phyloP scores from a whole-genome alignment of 2,888 invertebrate genomes.

The Zygogramma bicolorata region DNA sequence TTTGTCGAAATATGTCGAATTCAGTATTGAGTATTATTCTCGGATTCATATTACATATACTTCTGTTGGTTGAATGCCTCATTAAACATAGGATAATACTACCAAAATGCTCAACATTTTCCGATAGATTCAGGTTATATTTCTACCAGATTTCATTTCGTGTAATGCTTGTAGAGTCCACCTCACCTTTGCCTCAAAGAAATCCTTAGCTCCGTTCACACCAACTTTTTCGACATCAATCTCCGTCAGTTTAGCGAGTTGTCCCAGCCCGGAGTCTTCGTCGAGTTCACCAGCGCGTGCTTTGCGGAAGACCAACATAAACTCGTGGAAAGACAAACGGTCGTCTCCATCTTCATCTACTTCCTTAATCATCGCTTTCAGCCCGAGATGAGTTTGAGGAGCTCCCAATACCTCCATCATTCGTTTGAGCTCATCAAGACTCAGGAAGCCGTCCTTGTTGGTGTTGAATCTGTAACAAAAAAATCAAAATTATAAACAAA shows the following conservation, averaged over 20 bases:
- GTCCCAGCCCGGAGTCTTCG: constrained; percentile 87
- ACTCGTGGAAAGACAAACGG: constrained; percentile 92
- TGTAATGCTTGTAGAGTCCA: too few species aligned
- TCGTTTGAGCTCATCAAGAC: constrained; percentile 89
- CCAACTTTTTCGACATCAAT: constrained; percentile 95
- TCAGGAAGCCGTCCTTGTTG: constrained; percentile 89
- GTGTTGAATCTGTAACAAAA: constrained; percentile 84
- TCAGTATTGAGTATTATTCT: too few species aligned
- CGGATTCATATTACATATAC: too few species aligned
- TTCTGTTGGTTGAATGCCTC: too few species aligned
- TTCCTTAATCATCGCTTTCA: constrained; percentile 95
- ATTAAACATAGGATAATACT: too few species aligned
- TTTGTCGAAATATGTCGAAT: too few species aligned
- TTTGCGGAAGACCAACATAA: constrained; percentile 85
- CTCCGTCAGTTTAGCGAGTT: constrained; percentile 88
- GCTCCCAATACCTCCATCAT: constrained; percentile 98
- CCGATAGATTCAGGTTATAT: too few species aligned
- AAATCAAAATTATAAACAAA: too few species aligned
- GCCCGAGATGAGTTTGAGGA: constrained; percentile 94
- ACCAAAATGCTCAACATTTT: too few species aligned
- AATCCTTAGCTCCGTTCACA: constrained; percentile 93
- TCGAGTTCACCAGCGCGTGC: constrained; percentile 92
- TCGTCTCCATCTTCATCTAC: constrained; percentile 89
- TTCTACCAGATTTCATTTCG: too few species aligned
- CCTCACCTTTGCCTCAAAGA: constrained; percentile 91